Conservation (phyloP, 2,113 vertebrate genomes). For the Pelvicachromis taeniatus region DNA sequence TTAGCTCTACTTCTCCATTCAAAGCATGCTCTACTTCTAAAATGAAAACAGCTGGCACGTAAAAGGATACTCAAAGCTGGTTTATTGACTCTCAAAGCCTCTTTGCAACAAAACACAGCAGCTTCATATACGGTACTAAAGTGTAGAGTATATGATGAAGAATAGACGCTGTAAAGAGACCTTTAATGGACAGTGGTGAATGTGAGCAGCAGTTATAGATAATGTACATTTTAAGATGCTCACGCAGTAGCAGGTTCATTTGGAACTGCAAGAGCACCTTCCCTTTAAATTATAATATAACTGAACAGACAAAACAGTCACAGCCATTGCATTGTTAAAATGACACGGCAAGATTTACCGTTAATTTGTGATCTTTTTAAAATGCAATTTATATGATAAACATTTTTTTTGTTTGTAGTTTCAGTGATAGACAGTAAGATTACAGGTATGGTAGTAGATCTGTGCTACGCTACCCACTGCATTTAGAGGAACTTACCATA, state of each 20-base stretch:
- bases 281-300: background rate
- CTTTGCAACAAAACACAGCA: background rate
- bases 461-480: background rate
- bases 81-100: background rate
- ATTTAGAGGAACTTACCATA: background rate
- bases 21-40: background rate
- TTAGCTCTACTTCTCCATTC: background rate
- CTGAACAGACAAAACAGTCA: background rate
- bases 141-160: background rate
- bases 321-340: background rate
- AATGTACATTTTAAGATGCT: background rate
- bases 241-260: background rate
- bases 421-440: background rate
- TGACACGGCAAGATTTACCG: background rate
- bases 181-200: background rate
- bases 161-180: background rate
- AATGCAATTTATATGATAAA: background rate
- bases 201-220: background rate
- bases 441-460: background rate
- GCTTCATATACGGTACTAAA: background rate
- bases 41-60: background rate
- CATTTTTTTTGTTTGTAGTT: background rate
- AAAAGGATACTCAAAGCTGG: background rate
- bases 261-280: background rate
- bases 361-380: background rate